Evolutionary conservation across 2,888 invertebrate genomes (phyloP).

Genomic region (Leptinotarsa haldemani): DNA sequence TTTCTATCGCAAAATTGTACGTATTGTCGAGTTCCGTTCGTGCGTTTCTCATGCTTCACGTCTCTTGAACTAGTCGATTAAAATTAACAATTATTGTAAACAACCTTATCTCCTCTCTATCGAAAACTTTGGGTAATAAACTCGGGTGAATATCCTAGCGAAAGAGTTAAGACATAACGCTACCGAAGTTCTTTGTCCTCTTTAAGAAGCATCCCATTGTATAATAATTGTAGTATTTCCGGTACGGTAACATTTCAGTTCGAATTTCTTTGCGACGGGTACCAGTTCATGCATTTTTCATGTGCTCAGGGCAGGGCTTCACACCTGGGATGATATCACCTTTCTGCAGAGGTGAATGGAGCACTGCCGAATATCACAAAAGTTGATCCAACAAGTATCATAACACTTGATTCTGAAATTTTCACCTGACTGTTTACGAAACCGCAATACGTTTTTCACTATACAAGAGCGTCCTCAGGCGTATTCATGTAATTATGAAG

Average conservation of each 20-base stretch:
- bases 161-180: slow-evolving; percentile 18
- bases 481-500: too few species aligned
- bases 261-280: slow-evolving; percentile 25
- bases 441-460: too few species aligned
- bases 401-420: neutral
- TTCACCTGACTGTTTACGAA: too few species aligned
- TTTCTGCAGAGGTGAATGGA: neutral
- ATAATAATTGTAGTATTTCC: slow-evolving; percentile 42
- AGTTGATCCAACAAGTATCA: too few species aligned
- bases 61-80: neutral
- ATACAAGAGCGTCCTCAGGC: too few species aligned
- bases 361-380: too few species aligned
- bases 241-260: slow-evolving; percentile 41
- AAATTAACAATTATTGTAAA: neutral
- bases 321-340: neutral
- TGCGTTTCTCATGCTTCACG: neutral
- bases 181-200: slow-evolving; percentile 37
- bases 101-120: slow-evolving; percentile 3
- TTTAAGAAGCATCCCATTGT: slow-evolving; percentile 39
- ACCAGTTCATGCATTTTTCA: slow-evolving; percentile 13
- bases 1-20: too few species aligned
- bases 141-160: slow-evolving; percentile 11
- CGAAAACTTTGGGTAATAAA: slow-evolving; percentile 18
- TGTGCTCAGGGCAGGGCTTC: neutral
- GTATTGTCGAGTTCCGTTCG: neutral